Evolutionary conservation across 1,140 invertebrate species (phyloP).

Genomic region (Metaphire vulgaris): DNA sequence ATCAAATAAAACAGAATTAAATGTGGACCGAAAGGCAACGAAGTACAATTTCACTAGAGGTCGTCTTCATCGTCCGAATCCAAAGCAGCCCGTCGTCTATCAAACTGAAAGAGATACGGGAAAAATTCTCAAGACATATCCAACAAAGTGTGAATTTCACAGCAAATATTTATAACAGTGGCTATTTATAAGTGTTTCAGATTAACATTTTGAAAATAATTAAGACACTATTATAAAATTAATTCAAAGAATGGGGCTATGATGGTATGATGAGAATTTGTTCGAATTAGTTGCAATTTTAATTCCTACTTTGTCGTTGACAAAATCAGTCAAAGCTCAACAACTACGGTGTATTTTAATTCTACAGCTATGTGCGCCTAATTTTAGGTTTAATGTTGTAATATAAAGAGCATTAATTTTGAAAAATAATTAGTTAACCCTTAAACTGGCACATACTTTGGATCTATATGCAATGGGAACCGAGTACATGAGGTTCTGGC

Average conservation of each 20-base stretch:
- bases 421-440: neutral
- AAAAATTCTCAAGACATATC: slow-evolving; percentile 10
- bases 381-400: neutral
- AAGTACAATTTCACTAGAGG: no score
- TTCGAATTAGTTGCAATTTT: no score
- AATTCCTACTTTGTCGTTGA: no score
- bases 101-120: slow-evolving; percentile 59
- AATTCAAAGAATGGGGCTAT: neutral
- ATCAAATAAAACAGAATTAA: no score
- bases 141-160: neutral
- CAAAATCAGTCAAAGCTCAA: no score
- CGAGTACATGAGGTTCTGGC: no score
- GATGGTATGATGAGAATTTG: no score
- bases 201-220: neutral
- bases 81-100: slow-evolving; percentile 71
- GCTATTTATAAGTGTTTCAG: neutral
- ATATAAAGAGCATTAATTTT: neutral
- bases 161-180: neutral
- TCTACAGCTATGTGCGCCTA: neutral
- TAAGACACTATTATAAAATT: neutral
- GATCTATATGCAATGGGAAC: no score
- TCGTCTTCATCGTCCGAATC: slow-evolving; percentile 66
- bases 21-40: no score
- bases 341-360: no score
- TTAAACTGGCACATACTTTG: no score